A percentile compares a stretch with the other conserved stretches of the same genome.
Evolutionary conservation across 2,113 vertebrate genomes (phyloP).

Genomic region (Podarcis cretensis): DNA sequence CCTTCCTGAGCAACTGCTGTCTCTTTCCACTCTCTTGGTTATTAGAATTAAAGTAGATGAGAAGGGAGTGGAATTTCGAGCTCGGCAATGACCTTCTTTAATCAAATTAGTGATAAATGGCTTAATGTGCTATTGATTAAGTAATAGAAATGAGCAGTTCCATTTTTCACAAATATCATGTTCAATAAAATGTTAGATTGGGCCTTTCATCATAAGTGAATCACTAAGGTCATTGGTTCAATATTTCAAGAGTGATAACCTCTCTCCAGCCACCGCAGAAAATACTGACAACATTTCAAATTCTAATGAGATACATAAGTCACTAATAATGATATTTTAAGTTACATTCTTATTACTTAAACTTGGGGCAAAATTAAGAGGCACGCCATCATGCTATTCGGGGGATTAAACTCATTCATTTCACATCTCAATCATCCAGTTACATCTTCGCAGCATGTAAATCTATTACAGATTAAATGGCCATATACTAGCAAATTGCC

Average conservation of each 20-base stretch:
- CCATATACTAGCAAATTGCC: not conserved
- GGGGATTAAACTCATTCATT: conserved; percentile 22
- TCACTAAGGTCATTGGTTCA: conserved; percentile 64
- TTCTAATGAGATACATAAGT: conserved; percentile 40
- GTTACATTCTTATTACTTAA: conserved; percentile 52
- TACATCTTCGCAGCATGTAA: not conserved
- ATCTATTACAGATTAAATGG: conserved; percentile 9
- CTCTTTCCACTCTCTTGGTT: conserved; percentile 22
- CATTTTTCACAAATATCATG: conserved; percentile 74
- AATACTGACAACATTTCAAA: conserved; percentile 54
- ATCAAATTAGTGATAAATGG: conserved; percentile 73
- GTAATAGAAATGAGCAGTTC: conserved; percentile 67
- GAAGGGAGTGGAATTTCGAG: conserved; percentile 29
- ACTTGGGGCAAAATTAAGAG: conserved; percentile 43
- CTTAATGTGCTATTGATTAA: conserved; percentile 78
- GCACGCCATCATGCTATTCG: not conserved
- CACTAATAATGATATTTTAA: conserved; percentile 46
- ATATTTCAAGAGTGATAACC: conserved; percentile 67
- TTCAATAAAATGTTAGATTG: conserved; percentile 73
- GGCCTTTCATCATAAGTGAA: conserved; percentile 70
- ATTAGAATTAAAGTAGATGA: conserved; percentile 53
- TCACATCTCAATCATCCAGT: not conserved
- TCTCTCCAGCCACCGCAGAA: conserved; percentile 47
- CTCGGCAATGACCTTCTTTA: conserved; percentile 54
- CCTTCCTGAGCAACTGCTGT: not conserved